These are phyloP conservation scores for Sphaerophoria rueppellii DNA, from an alignment of 2,888 invertebrate species.

Conservation along the genomic window DNA sequence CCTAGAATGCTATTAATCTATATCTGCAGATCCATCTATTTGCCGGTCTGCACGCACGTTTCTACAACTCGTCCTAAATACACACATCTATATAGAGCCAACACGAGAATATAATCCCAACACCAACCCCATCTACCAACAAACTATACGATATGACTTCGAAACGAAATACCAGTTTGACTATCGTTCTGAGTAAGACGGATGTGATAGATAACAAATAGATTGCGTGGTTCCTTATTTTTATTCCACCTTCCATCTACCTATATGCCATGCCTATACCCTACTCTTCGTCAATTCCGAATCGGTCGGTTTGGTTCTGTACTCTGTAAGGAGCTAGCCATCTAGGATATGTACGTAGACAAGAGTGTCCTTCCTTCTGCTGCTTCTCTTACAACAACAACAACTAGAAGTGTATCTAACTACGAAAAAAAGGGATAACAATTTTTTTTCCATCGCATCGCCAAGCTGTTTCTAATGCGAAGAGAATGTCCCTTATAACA, in stretches of 20 bases:
- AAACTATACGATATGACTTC: conserved; percentile 67
- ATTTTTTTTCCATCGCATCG: conserved; percentile 56
- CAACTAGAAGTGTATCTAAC: not conserved
- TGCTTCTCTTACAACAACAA: conserved; percentile 45
- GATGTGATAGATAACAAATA: conserved; percentile 76
- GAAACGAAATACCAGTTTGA: conserved; percentile 47
- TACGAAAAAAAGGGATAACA: conserved; percentile 63
- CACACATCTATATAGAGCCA: conserved; percentile 30
- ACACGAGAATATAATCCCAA: conserved; percentile 34
- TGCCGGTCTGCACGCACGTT: conserved; percentile 73
- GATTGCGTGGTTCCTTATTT: conserved; percentile 75
- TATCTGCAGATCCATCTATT: conserved; percentile 74
- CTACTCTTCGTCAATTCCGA: not conserved
- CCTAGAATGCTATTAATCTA: conserved; percentile 72
- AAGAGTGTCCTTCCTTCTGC: not conserved
- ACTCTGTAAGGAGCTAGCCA: conserved; percentile 45
- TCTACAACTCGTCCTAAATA: conserved; percentile 71
- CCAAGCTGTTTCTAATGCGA: conserved; percentile 73
- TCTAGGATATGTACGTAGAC: conserved; percentile 54
- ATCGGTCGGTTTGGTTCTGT: conserved; percentile 5
- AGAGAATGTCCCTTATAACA: conserved; percentile 65
- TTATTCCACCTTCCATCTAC: conserved; percentile 66
- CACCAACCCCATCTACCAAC: conserved; percentile 48
- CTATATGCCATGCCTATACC: conserved; percentile 32
- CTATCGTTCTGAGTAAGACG: conserved; percentile 74